Conservation (phyloP, 2,797 vertebrate genomes). For the Notamacropus eugenii region DNA sequence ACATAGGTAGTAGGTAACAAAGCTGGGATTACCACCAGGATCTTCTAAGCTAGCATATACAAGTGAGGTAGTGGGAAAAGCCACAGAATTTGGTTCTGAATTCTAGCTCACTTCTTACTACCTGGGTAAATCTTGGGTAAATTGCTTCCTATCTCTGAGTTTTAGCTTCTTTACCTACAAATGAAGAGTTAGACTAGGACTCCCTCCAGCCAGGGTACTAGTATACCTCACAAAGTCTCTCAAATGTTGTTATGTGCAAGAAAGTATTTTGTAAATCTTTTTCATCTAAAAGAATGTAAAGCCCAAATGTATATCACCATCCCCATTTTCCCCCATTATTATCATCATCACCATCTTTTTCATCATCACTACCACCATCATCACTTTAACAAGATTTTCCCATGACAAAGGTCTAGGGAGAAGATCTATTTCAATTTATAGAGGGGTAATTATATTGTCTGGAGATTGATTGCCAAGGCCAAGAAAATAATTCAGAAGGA, state of each 20-base stretch:
- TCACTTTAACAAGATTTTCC: constrained; percentile 26
- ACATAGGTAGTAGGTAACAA: background rate
- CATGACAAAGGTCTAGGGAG: constrained; percentile 54
- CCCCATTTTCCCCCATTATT: background rate
- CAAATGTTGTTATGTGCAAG: background rate
- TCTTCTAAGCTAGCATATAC: background rate
- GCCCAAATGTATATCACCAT: background rate
- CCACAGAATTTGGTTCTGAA: background rate
- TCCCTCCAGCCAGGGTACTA: background rate
- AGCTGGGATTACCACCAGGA: background rate
- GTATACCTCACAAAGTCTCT: background rate
- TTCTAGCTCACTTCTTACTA: background rate
- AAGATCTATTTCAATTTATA: constrained; percentile 51
- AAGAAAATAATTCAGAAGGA: constrained; percentile 64
- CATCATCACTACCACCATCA: background rate
- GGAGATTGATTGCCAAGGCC: constrained; percentile 23
- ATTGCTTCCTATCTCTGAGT: background rate
- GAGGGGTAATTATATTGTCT: constrained; percentile 39
- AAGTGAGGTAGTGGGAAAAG: background rate
- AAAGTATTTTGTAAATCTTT: background rate
- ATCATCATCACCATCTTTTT: background rate
- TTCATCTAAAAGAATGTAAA: background rate
- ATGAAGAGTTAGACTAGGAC: background rate
- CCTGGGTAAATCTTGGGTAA: background rate
- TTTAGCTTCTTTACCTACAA: background rate